A percentile compares a stretch with the other conserved stretches of the same genome.
phyloP scores from a whole-genome alignment of 2,797 vertebrate species.

The Erpetoichthys calabaricus region DNA sequence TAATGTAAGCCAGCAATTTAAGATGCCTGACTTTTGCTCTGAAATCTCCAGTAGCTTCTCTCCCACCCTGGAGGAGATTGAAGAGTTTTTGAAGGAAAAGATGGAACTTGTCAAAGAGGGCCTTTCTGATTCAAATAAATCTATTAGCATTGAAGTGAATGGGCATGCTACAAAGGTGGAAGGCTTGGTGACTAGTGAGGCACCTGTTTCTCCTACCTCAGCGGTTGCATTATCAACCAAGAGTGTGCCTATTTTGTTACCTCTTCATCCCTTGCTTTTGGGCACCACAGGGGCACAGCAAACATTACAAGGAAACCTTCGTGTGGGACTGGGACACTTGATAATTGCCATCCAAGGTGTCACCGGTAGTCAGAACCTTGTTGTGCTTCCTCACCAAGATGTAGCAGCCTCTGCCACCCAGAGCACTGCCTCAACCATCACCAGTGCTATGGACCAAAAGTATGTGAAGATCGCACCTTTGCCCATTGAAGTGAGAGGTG shows the following conservation, averaged over 20 bases:
- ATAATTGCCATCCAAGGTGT: slow-evolving; percentile 47
- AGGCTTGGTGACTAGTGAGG: not conserved
- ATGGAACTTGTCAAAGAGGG: slow-evolving; percentile 47
- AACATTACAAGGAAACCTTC: slow-evolving; percentile 29
- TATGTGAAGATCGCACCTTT: slow-evolving; percentile 61
- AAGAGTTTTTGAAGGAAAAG: slow-evolving; percentile 72
- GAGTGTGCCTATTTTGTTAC: slow-evolving; percentile 41
- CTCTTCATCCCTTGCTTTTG: slow-evolving; percentile 45
- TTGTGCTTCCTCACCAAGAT: slow-evolving; percentile 39
- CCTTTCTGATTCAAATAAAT: slow-evolving; percentile 10
- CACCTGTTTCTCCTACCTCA: slow-evolving; percentile 12
- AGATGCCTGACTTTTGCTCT: slow-evolving; percentile 53
- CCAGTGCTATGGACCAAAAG: slow-evolving; percentile 42
- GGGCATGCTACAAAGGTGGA: not conserved
- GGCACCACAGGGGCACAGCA: slow-evolving; percentile 18
- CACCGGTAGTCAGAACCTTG: slow-evolving; percentile 31
- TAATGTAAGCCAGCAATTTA: slow-evolving; percentile 22
- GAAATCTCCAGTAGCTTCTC: slow-evolving; percentile 49
- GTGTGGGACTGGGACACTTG: slow-evolving; percentile 48
- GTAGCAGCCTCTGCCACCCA: slow-evolving; percentile 27
- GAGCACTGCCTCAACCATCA: slow-evolving; percentile 23
- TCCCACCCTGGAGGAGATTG: slow-evolving; percentile 76
- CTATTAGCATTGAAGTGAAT: not conserved
- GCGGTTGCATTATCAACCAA: slow-evolving; percentile 19
- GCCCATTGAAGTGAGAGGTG: slow-evolving; percentile 46